phyloP scores from a whole-genome alignment of 2,797 vertebrate genomes.

The Scleropages formosus region DNA sequence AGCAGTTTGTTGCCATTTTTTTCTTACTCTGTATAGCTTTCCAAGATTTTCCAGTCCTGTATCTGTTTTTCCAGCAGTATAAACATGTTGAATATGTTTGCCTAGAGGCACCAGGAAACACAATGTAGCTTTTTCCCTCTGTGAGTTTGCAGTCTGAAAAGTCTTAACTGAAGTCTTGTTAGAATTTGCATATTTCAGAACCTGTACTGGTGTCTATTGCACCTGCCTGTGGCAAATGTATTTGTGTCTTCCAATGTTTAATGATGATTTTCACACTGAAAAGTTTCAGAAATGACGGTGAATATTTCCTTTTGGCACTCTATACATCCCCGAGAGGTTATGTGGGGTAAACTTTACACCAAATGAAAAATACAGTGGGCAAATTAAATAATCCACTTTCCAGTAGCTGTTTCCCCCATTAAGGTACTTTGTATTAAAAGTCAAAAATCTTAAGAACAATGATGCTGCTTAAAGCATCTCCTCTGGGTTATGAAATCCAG shows the following conservation, averaged over 20 bases:
- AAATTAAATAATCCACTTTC: too few species aligned
- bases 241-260: not conserved
- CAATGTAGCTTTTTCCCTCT: not conserved
- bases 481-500: too few species aligned
- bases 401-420: too few species aligned
- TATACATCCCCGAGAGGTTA: too few species aligned
- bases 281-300: not conserved
- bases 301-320: too few species aligned
- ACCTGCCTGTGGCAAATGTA: not conserved
- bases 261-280: not conserved
- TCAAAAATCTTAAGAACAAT: too few species aligned
- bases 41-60: not conserved
- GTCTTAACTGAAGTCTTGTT: not conserved
- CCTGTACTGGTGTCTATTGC: not conserved
- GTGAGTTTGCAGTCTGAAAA: not conserved
- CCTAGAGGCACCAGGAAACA: not conserved
- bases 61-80: not conserved
- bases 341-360: too few species aligned
- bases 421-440: too few species aligned
- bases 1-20: not conserved
- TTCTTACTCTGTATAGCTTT: not conserved
- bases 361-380: too few species aligned
- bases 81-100: constrained; percentile 5
- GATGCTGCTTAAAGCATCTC: too few species aligned
- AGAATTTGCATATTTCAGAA: constrained; percentile 12